phyloP scores from a whole-genome alignment of 1,140 invertebrate genomes.

The Cepaea nemoralis region DNA sequence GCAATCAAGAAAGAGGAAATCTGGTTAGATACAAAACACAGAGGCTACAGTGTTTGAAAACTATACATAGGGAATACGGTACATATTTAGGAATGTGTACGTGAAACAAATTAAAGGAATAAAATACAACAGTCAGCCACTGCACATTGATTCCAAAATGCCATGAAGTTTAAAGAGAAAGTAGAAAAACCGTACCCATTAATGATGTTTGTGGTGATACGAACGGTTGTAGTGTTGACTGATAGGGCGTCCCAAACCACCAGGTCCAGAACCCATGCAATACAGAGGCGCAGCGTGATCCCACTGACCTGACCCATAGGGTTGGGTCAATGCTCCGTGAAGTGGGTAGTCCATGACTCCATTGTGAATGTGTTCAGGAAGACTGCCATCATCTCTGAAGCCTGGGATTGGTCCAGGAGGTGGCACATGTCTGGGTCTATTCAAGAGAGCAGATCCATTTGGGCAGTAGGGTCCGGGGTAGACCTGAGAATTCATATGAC shows the following conservation, averaged over 20 bases:
- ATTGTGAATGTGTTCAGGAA: neutral
- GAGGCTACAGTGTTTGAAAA: neutral
- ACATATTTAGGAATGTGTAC: neutral
- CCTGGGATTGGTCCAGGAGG: neutral
- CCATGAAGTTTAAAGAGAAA: constrained; percentile 20
- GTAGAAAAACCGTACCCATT: constrained; percentile 37
- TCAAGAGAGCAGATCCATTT: neutral
- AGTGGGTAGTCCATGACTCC: neutral
- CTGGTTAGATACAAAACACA: neutral
- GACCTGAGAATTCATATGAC: neutral
- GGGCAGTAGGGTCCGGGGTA: neutral
- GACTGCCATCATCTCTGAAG: neutral
- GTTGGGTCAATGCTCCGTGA: constrained; percentile 8
- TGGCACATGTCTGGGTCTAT: neutral
- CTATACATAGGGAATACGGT: neutral
- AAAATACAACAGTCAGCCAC: constrained; percentile 12
- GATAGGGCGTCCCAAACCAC: neutral
- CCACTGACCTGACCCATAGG: constrained; percentile 38
- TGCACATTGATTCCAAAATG: constrained; percentile 30
- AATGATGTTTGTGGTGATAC: constrained; percentile 32
- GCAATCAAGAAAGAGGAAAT: neutral
- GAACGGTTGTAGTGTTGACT: constrained; percentile 13
- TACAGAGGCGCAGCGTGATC: constrained; percentile 16
- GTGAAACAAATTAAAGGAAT: neutral
- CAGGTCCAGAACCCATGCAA: constrained; percentile 27